Base-by-base conservation (phyloP, 2,797 vertebrate genomes). In the Phoebastria nigripes region DNA sequence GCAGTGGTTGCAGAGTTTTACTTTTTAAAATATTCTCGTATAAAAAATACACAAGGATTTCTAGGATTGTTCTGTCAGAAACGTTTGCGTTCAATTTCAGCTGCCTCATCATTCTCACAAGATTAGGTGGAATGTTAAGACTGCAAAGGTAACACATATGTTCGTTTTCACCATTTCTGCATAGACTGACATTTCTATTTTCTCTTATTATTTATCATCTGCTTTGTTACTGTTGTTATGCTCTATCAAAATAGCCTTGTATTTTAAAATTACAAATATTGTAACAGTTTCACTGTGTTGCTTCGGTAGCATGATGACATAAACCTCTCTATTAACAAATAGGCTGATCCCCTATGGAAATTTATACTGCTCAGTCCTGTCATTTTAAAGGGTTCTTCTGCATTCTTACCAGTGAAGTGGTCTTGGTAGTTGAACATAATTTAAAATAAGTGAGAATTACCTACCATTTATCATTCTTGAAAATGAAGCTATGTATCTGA, bases 11-110 rank as follows among this genome's bases (percentile, higher is more conserved):
- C 56, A 4, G 62, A 79, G 39, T 86, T 90, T 58, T 35, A 29
- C 33, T 91, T 92, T 44, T 69, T 21, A 3, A 61, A 92, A 49
- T 89, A 22, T 2, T 12, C 52, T 70, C 12, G 25, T 66, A 31
- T 15, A 20, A 84, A 94, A 72, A 79, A 41, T 39, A n/a, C 3
- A 35, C 28, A 41, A 63, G 33, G 54, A 46, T 73, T 63, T 81
- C 65, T 85, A 41, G 71, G 58, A 37, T 76, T 91, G 28, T 87
- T 93, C 74, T 65, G 79, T 80, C 86, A 92, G 54, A 94, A 96
- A 47, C 0, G 0, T 54, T 81, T 80, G n/a, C 2, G 0, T 93
- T 74, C 54, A 25, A 4, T 82, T 92, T 81, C 69, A 81, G 31
- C 59, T 78, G 35, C 46, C 7, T 94, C 42, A 56, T 87, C n/a